Conservation (phyloP, 2,888 invertebrate genomes). For the Drosophila leonis region DNA sequence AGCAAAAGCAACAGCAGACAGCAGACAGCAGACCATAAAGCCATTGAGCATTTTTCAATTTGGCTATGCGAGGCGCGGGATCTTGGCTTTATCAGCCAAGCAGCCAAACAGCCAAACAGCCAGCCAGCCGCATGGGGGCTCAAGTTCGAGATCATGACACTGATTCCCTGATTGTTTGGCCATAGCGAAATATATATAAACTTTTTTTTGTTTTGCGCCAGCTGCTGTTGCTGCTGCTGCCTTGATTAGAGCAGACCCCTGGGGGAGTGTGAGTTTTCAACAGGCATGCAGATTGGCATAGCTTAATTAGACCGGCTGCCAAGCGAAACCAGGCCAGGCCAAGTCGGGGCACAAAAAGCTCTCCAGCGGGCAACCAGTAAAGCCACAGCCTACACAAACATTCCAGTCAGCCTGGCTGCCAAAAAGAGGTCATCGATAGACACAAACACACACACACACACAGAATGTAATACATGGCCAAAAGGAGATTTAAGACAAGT, state of each 20-base stretch:
- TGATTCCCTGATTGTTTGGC: conserved; percentile 65
- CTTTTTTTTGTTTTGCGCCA: conserved; percentile 33
- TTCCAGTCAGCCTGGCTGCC: conserved; percentile 24
- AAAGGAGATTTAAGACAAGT: conserved; percentile 48
- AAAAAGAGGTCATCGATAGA: conserved; percentile 75
- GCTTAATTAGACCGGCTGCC: conserved; percentile 70
- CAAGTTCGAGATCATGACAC: conserved; percentile 83
- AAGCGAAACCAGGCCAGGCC: conserved; percentile 50
- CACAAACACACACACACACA: conserved; percentile 40
- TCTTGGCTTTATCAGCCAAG: conserved; percentile 47
- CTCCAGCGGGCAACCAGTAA: conserved; percentile 24
- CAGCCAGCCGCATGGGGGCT: conserved; percentile 51
- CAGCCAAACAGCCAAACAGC: conserved; percentile 23
- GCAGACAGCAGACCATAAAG: conserved; percentile 44
- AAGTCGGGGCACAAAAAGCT: conserved; percentile 7
- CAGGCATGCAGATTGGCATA: conserved; percentile 70
- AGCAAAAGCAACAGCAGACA: conserved; percentile 23
- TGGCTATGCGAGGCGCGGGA: conserved; percentile 37
- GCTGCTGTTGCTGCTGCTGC: conserved; percentile 36
- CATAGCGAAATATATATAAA: conserved; percentile 28
- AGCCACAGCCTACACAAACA: conserved; percentile 48
- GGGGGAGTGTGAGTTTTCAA: conserved; percentile 34
- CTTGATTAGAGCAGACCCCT: conserved; percentile 56
- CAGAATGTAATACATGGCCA: conserved; percentile 49
- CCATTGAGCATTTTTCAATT: conserved; percentile 71